Base-by-base conservation (phyloP, 2,113 vertebrate genomes). In the Sphyrna mokarran region DNA sequence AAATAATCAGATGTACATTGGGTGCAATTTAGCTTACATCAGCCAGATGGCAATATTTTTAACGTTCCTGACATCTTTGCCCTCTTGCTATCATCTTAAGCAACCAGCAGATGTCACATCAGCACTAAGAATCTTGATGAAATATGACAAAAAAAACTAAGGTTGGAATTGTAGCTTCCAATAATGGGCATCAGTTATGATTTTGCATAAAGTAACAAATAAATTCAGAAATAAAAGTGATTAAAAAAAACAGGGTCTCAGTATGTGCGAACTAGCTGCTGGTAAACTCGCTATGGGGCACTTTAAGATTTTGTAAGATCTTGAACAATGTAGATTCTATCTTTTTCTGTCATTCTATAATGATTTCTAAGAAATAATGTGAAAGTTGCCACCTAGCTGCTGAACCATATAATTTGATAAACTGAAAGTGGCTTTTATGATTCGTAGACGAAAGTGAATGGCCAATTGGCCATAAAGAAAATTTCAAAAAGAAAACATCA, bases 41-140 rank as follows among this genome's bases (percentile, higher is more conserved):
- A 61, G 29, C 43, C 6, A 83, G 80, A 18, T 83, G 37, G 80
- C 85, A 48, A 18, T 87, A 54, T 87, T 87, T 90, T 87, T 90
- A 61, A 61, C 63, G 0, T 90, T 16, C 54, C 13, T 61, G 48
- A 83, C 80, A 20, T 61, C 87, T 58, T 33, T 26, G 69, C 20
- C 37, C 33, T 70, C 70, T 69, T 94, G 66, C 91, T 40, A 26
- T 69, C 63, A 94, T 68, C 20, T 94, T 66, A 70, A 94, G 33
- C 9, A 94, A 66, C 91, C 91, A 69, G 43, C 94, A 95, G 94
- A 95, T 95, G 94, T 69, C 94, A 48, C 68, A 33, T 76, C 48
- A 26, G 22, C 69, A 76, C 40, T 68, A 95, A 95, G 11, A 95
- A 95, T 33, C 22, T 54, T 72, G 66, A 94, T 54, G 13, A 48